Percentiles rank a stretch among this genome's conserved stretches.
Conservation (phyloP, 2,113 vertebrate species). For the Ochotona curzoniae region DNA sequence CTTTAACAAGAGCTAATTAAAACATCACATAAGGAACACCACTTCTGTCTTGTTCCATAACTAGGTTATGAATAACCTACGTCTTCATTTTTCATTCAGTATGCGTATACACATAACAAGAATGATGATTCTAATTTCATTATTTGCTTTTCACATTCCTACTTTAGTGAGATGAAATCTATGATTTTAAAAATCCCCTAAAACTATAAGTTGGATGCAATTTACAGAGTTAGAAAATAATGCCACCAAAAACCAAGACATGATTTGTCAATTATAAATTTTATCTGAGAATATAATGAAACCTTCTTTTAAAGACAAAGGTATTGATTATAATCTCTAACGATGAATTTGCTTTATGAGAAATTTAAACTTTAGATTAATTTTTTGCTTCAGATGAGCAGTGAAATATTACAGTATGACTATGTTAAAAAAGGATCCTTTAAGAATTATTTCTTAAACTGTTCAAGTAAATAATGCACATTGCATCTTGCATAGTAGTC, state of each 20-base stretch:
- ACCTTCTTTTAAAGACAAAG: neutral
- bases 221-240: neutral
- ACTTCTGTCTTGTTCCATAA: neutral
- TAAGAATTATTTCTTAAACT: conserved; percentile 11
- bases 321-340: neutral
- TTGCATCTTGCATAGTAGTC: conserved; percentile 28
- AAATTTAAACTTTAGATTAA: neutral
- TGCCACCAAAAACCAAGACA: neutral
- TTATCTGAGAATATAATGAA: too few relatives aligned
- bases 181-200: neutral
- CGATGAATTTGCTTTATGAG: neutral
- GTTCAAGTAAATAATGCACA: neutral
- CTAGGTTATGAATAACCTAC: neutral
- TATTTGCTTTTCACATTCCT: neutral
- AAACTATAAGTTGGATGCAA: neutral
- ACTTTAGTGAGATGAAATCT: neutral
- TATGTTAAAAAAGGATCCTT: neutral
- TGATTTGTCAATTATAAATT: neutral
- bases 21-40: neutral
- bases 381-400: neutral
- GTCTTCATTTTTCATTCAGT: neutral
- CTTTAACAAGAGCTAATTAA: neutral
- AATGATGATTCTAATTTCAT: neutral
- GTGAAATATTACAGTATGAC: neutral
- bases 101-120: neutral